Base-by-base conservation (phyloP, 2,888 invertebrate species). In the Cheilosia pagana region DNA sequence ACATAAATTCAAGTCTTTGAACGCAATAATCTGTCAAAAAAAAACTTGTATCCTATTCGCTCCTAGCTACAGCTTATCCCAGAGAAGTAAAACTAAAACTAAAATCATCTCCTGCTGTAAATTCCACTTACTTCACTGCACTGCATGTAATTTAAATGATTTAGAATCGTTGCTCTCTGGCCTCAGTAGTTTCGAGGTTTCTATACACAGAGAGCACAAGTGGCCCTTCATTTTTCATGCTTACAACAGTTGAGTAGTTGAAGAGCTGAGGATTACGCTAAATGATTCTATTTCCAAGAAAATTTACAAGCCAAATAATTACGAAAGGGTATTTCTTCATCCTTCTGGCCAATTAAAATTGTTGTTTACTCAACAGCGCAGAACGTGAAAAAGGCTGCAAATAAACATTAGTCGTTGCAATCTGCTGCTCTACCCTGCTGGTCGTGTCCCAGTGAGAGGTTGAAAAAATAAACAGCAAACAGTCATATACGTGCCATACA, bases 291-390 rank as follows among this genome's bases (percentile, higher is more conserved):
- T 81, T 82, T 82, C 67, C 65, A 71, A 71, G 77, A 77, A 77
- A 82, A 82, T 82, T 77, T 77, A 77, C 72, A 71, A 59, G 63
- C 77, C 71, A 82, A 82, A 77, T 77, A 82, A 77, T 82, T 82
- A 82, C 81, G 39, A 77, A 71, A 71, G 77, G 59, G 53, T 67
- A 71, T 59, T 70, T 57, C 65, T 23, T 50, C 50, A 59, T 77
- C 65, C 81, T 71, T 71, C 53, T 39, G 59, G 76, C 75, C 76
- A 81, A 81, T 81, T 81, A 81, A 81, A 81, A 71, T 71, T 31
- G 70, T 77, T 81, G 59, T 77, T 77, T 76, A 82, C 53, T 60
- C 70, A 82, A 82, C 77, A 71, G 76, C 52, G 63, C 76, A 71
- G 71, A 77, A 71, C 65, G 59, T 65, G 63, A 53, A 65, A 71